A percentile compares a stretch with the other conserved stretches of the same genome.
These are phyloP conservation scores for Onychostoma macrolepis DNA, from an alignment of 2,113 vertebrate genomes.

Conservation along the genomic window DNA sequence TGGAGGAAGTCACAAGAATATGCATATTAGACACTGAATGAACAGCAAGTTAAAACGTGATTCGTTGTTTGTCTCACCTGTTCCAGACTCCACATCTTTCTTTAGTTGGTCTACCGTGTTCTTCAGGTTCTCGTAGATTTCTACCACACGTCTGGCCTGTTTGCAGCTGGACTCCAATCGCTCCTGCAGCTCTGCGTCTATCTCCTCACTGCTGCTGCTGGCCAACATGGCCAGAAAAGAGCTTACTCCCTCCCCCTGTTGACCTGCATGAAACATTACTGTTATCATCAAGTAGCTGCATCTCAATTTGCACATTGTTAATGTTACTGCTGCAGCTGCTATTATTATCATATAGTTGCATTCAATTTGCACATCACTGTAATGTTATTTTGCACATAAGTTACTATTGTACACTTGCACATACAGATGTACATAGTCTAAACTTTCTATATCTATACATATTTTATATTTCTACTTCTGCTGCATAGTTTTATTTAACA, in stretches of 20 bases:
- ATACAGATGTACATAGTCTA: no score
- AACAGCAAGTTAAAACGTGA: neutral
- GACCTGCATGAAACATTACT: slow-evolving; percentile 66
- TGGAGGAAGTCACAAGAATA: slow-evolving; percentile 52
- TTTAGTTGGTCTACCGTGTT: slow-evolving; percentile 72
- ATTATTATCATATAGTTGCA: no score
- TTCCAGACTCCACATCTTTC: slow-evolving; percentile 66
- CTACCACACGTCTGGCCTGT: slow-evolving; percentile 84
- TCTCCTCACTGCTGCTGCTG: slow-evolving; percentile 95
- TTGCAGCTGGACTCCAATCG: slow-evolving; percentile 88
- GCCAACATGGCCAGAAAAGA: slow-evolving; percentile 95
- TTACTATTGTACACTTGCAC: no score
- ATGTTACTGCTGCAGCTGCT: no score
- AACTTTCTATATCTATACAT: no score
- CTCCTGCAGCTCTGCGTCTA: slow-evolving; percentile 93
- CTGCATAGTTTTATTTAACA: no score
- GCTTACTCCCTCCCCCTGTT: slow-evolving; percentile 82
- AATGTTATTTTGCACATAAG: no score
- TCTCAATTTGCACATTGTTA: no score
- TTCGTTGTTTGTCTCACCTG: slow-evolving; percentile 61
- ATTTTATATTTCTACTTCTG: no score
- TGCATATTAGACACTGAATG: neutral
- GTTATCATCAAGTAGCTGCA: no score
- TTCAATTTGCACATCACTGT: no score
- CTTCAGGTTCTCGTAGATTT: slow-evolving; percentile 86